These are phyloP conservation scores for Mythimna albipuncta DNA, from an alignment of 2,888 invertebrate species.

Conservation along the genomic window DNA sequence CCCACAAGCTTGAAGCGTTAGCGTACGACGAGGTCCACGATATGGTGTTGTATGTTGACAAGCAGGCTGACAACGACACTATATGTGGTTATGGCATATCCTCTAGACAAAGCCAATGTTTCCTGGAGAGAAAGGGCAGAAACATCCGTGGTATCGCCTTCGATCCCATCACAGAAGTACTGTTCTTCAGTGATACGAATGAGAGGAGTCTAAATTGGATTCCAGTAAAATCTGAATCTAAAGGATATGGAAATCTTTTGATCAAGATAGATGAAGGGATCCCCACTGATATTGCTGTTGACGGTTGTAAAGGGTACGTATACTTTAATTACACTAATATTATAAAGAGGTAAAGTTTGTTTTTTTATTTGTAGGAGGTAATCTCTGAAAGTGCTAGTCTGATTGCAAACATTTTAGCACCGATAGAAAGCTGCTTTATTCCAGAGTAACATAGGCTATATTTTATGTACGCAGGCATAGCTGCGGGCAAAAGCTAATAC, in stretches of 20 bases:
- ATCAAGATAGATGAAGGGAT: not conserved
- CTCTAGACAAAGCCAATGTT: slow-evolving; percentile 78
- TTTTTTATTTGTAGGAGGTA: no score
- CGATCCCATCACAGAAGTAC: slow-evolving; percentile 92
- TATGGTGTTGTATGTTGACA: slow-evolving; percentile 92
- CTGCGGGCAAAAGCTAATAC: no score
- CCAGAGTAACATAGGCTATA: no score
- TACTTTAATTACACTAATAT: no score
- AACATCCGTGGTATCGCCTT: slow-evolving; percentile 94
- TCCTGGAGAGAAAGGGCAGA: slow-evolving; percentile 86
- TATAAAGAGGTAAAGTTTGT: no score
- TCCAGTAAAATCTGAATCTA: slow-evolving; percentile 71
- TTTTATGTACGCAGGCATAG: no score
- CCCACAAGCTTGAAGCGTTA: not conserved
- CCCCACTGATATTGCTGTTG: not conserved
- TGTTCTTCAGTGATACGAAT: slow-evolving; percentile 95
- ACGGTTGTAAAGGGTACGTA: not conserved
- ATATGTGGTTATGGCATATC: slow-evolving; percentile 91
- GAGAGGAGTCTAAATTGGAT: slow-evolving; percentile 90
- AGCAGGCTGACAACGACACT: slow-evolving; percentile 91
- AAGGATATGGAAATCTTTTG: slow-evolving; percentile 54
- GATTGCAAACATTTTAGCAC: no score
- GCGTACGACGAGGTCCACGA: slow-evolving; percentile 71
- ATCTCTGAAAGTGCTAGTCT: no score
- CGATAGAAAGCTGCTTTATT: no score